Base-by-base conservation (phyloP, 1,140 invertebrate species). In the Periplaneta americana region DNA sequence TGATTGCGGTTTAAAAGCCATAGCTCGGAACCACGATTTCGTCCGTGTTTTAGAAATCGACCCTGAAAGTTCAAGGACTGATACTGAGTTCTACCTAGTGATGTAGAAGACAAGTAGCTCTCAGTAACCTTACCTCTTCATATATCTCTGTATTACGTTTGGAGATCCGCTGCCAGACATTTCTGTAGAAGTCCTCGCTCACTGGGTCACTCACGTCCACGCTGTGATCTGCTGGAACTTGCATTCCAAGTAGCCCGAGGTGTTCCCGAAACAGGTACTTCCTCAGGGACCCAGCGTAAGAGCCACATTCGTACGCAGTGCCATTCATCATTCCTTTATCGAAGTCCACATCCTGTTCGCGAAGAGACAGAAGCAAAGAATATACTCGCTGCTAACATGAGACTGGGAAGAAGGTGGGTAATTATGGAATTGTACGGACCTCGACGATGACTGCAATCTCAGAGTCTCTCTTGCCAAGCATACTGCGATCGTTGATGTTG, bases 401-500 rank as follows among this genome's bases (percentile, higher is more conserved):
- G 34, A 32, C 32, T 34, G 34, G 13, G 18, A 77, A 39, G 37
- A 11, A 15, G 37, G 37, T 1, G 1, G 37, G 1, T 39, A 6
- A 39, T 17, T 18, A 15, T 48, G 6, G 11, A 0, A 36, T 17
- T 22, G 6, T 32, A 78, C n/a, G 88, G 84, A 94, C 93, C 87
- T 95, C 91, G 80, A 97, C 91, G 34, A 96, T 88, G 75, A 95
- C 92, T 33, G 96, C 97, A n/a, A 99, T 95, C 90, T 99, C 98
- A 13, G 97, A 98, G 86, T 99, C 98, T 83, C 98, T 90, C 82
- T 94, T 95, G 3, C 97, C 97, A 66, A 96, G 90, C 91, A 99
- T 92, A 82, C 97, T 98, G 80, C 98, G 89, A 87, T 99, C 98
- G 86, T 99, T 99, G 83, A 99, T 98, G 87, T 99, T 99, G 0